Base-by-base conservation (phyloP, 2,888 invertebrate genomes). In the Pterobdella sp. region DNA sequence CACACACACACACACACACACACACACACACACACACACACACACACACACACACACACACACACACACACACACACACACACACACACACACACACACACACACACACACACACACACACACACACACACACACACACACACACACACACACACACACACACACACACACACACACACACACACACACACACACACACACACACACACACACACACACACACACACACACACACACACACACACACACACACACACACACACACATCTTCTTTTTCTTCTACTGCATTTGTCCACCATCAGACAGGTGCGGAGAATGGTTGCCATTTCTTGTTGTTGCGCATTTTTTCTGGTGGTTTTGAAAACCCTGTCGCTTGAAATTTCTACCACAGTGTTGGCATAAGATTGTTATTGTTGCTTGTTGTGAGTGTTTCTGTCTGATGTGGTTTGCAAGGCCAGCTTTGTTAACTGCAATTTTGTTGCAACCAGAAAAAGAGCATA, bases 141-240 rank as follows among this genome's bases (percentile, higher is more conserved):
- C 72, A 70, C 60, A 72, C 72, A 72, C 64, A 68, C 72, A 69
- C 68, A 72, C 70, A 70, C 70, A 34, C 68, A 68, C 68, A 68
- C 68, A 42, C 68, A 68, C 68, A 68, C 68, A 42, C 68, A 68
- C 68, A 68, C 68, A 42, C 68, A 67, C 72, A 74, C 66, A 72
- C 72, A 74, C 68, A 72, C 72, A 72, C 68, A 74, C 72, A 74
- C 68, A 56, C 72, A 72, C 65, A 56, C 72, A 74, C 65, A 68
- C 49, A 68, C 69, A 72, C 72, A 72, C 63, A 68, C 60, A 74
- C 69, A 72, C 68, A 68, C 69, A 68, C 68, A 72, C 68, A 73
- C 68, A 72, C 60, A 56, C 60, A 56, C 60, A 56, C 60, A 56
- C 60, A 56, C 60, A 56, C 60, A 56, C 60, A 56, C 60, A 56